Evolutionary conservation across 2,888 invertebrate genomes (phyloP).

Genomic region (Epistrophe grossulariae): DNA sequence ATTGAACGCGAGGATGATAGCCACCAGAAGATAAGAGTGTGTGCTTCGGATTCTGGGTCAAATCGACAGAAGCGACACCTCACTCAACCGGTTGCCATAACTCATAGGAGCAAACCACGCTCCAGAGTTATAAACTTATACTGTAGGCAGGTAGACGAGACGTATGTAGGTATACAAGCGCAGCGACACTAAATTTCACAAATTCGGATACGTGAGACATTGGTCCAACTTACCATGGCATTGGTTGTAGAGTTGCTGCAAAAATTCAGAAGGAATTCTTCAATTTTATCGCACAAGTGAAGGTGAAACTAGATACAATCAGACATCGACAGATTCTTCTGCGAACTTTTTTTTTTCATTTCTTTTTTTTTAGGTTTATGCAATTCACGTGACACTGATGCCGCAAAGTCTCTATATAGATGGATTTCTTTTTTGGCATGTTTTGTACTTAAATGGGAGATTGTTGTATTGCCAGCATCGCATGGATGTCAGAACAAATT

Average conservation of each 20-base stretch:
- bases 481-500: constrained; percentile 27
- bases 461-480: not conserved
- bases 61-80: constrained; percentile 64
- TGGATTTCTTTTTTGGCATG: constrained; percentile 36
- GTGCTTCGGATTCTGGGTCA: constrained; percentile 64
- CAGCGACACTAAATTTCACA: constrained; percentile 54
- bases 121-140: not conserved
- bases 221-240: not conserved
- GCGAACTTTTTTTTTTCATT: not conserved
- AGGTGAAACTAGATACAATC: constrained; percentile 69
- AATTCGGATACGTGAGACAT: constrained; percentile 39
- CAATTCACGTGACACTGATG: constrained; percentile 28
- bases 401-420: constrained; percentile 11
- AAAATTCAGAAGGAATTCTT: constrained; percentile 46
- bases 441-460: constrained; percentile 11
- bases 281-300: constrained; percentile 51
- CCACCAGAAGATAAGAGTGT: constrained; percentile 43
- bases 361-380: constrained; percentile 12
- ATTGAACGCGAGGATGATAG: constrained; percentile 52
- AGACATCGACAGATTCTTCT: constrained; percentile 36
- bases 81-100: constrained; percentile 69
- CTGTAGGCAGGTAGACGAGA: constrained; percentile 28
- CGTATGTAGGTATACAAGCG: not conserved
- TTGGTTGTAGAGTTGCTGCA: not conserved
- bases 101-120: constrained; percentile 59